These are phyloP conservation scores for Apus apus DNA, from an alignment of 2,113 vertebrate species.

Conservation along the genomic window DNA sequence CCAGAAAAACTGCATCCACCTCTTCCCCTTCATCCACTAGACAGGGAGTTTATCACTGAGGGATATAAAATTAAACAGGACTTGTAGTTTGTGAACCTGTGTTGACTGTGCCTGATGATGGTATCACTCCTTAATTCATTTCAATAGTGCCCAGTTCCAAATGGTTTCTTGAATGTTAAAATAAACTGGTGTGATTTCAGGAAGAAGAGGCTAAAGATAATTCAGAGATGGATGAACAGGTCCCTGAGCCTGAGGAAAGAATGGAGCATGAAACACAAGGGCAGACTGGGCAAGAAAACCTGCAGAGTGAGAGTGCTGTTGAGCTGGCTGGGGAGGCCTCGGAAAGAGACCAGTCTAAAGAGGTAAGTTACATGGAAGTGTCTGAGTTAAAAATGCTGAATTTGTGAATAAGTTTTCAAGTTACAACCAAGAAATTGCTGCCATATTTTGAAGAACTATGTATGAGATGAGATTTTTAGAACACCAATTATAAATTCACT, in stretches of 20 bases:
- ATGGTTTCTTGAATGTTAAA: background rate
- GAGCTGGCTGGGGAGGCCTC: constrained; percentile 90
- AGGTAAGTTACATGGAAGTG: constrained; percentile 74
- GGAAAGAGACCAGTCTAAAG: constrained; percentile 88
- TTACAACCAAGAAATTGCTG: background rate
- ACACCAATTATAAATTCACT: background rate
- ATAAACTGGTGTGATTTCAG: constrained; percentile 41
- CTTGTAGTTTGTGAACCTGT: background rate
- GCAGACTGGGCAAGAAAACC: constrained; percentile 86
- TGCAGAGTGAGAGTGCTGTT: constrained; percentile 89
- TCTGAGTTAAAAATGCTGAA: background rate
- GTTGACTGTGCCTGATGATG: background rate
- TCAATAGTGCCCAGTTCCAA: background rate
- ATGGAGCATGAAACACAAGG: constrained; percentile 85
- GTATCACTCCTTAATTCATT: background rate
- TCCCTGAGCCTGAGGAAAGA: constrained; percentile 80
- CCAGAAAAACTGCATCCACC: too few species aligned
- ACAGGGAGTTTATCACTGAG: background rate
- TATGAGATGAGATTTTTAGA: background rate
- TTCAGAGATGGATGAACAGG: constrained; percentile 72
- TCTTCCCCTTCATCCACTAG: background rate
- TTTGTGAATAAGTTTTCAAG: background rate
- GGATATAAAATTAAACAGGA: background rate
- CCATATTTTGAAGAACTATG: background rate
- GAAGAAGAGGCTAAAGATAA: constrained; percentile 74